Evolutionary conservation across 2,888 invertebrate species (phyloP).

Genomic region (Lithophane socia): DNA sequence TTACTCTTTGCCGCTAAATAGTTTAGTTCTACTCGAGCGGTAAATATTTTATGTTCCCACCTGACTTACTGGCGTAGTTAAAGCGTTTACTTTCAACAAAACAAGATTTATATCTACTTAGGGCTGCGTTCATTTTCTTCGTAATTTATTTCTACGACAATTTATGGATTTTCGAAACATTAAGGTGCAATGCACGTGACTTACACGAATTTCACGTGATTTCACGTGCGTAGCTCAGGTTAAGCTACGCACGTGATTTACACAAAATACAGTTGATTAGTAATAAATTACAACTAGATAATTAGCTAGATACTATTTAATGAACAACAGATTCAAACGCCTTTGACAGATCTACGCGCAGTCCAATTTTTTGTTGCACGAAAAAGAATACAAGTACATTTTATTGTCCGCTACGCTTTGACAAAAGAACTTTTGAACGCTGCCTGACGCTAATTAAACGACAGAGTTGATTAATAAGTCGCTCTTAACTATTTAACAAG

Average conservation of each 20-base stretch:
- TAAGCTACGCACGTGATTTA: not conserved
- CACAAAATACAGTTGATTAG: not conserved
- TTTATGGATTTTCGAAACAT: constrained; percentile 25
- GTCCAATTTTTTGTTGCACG: constrained; percentile 39
- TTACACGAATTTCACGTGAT: too few relatives aligned
- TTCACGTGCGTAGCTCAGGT: too few relatives aligned
- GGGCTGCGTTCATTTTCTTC: constrained; percentile 69
- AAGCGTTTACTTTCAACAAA: constrained; percentile 68
- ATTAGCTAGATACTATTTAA: not conserved
- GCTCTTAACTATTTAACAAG: constrained; percentile 85
- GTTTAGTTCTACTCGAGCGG: constrained; percentile 75
- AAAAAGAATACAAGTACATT: constrained; percentile 60
- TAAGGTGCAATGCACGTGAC: not conserved
- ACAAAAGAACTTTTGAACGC: constrained; percentile 75
- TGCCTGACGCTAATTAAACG: constrained; percentile 82
- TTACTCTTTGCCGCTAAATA: constrained; percentile 75
- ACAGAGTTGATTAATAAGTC: constrained; percentile 86
- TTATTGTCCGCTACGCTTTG: constrained; percentile 73
- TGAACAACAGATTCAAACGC: constrained; percentile 38
- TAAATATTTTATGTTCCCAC: constrained; percentile 81
- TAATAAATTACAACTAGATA: not conserved
- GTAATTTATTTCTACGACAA: constrained; percentile 56
- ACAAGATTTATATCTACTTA: constrained; percentile 70
- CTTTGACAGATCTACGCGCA: constrained; percentile 38
- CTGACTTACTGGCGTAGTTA: constrained; percentile 71